Base-by-base conservation (phyloP, 2,113 vertebrate genomes). In the Carassius auratus region DNA sequence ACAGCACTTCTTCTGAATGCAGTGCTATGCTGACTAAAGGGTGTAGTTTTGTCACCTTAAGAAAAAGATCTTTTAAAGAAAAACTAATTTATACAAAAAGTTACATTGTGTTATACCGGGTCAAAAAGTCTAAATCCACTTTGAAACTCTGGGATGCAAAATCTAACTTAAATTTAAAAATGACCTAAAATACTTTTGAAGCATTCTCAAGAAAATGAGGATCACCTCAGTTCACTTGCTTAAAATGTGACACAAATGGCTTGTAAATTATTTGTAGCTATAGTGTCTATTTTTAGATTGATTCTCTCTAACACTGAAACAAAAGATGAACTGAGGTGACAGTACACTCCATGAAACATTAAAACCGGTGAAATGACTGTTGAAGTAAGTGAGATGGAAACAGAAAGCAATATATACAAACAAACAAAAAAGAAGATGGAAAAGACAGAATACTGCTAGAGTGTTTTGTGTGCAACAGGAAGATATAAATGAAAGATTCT, bases 341-440 rank as follows among this genome's bases (percentile, higher is more conserved):
- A 3, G 13, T 38, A 42, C 6, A 50, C 42, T 6, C 14, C 45
- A 33, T 55, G 19, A 62, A 84, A 50, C 77, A 62, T 76, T 76
- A 81, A 82, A 38, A 77, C 68, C 50, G 61, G 61, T 61, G 90
- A 90, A 62, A 89, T 94, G 92, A 83, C 1, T 30, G 94, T 94
- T 93, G 82, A 79, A 68, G 79, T 76, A 83, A 84, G 88, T 90
- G 86, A 88, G 68, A 85, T 33, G 88, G 82, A 61, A 78, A 78
- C 55, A 83, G 45, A 55, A 38, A 50, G 66, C 57, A 61, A 71
- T 69, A 71, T 91, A 88, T 84, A 90, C 88, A 90, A 71, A 68
- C 64, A 26, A 59, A 59, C 82, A 84, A 68, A 4, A 30, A 87
- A 89, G 69, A 92, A 89, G 91, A 90, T 45, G 6, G 42, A 76